Conservation (phyloP, 2,113 vertebrate species). For the Odontesthes bonariensis region DNA sequence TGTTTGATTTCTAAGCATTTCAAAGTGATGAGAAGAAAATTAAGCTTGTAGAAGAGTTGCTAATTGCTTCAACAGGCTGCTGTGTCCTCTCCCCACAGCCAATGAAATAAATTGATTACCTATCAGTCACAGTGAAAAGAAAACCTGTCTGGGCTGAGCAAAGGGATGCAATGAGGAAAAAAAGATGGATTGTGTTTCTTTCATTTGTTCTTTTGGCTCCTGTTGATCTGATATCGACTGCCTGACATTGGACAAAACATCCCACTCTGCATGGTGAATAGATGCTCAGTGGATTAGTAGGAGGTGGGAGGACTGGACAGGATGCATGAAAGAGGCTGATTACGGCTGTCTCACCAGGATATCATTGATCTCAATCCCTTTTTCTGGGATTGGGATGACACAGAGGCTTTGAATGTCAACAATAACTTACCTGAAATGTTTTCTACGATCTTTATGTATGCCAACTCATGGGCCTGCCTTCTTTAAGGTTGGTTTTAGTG, state of each 20-base stretch:
- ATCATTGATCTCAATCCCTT: constrained; percentile 49
- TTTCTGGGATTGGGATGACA: constrained; percentile 51
- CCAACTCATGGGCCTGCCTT: neutral
- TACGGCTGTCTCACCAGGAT: constrained; percentile 33
- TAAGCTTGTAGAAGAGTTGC: constrained; percentile 18
- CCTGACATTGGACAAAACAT: constrained; percentile 71
- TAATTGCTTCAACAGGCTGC: constrained; percentile 50
- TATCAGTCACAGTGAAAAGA: constrained; percentile 67
- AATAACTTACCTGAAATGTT: neutral
- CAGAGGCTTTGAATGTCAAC: constrained; percentile 31
- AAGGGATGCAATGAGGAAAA: constrained; percentile 24
- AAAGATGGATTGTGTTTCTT: constrained; percentile 26
- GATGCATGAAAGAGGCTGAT: constrained; percentile 46
- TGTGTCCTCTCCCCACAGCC: constrained; percentile 35
- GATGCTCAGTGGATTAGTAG: constrained; percentile 32
- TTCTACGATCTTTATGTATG: constrained; percentile 11
- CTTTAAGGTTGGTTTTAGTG: constrained; percentile 2
- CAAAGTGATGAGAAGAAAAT: constrained; percentile 10
- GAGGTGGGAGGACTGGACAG: neutral
- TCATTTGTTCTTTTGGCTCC: constrained; percentile 42
- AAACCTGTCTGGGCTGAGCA: constrained; percentile 38
- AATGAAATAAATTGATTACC: constrained; percentile 74
- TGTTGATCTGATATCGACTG: constrained; percentile 75
- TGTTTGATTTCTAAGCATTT: constrained; percentile 9
- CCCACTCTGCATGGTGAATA: constrained; percentile 60